Conservation (phyloP, 2,888 invertebrate species). For the Dugesia japonica region DNA sequence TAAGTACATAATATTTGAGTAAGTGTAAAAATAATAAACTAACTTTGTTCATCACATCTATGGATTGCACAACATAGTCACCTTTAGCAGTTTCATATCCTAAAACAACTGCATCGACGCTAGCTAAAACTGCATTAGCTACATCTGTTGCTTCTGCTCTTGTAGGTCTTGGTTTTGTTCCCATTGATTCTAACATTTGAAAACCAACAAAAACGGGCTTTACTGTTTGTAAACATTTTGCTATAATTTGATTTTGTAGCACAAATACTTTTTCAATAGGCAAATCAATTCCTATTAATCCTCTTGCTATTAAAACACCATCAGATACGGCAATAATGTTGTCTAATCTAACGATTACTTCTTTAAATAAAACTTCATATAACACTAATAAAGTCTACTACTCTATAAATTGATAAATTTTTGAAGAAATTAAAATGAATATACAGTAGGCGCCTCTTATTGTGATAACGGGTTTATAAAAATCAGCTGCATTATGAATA, state of each 20-base stretch:
- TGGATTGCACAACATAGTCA: background rate
- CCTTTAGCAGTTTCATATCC: background rate
- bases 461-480: too few species aligned
- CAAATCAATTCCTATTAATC: background rate
- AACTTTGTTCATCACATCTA: background rate
- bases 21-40: background rate
- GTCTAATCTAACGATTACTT: background rate
- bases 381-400: too few species aligned
- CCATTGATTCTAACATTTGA: slow-evolving; percentile 94
- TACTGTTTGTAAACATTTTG: background rate
- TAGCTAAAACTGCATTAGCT: slow-evolving; percentile 87
- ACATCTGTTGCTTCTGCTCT: slow-evolving; percentile 89
- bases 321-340: background rate
- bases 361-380: too few species aligned
- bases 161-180: slow-evolving; percentile 87
- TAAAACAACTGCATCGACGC: slow-evolving; percentile 57
- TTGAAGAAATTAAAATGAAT: too few species aligned
- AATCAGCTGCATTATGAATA: too few species aligned
- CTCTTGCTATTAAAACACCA: background rate
- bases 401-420: too few species aligned
- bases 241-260: background rate
- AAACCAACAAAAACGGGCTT: slow-evolving; percentile 96
- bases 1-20: too few species aligned
- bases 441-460: too few species aligned
- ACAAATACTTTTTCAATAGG: background rate